These are phyloP conservation scores for Halcyon smyrnensis DNA, from an alignment of 2,797 vertebrate species.

Conservation along the genomic window DNA sequence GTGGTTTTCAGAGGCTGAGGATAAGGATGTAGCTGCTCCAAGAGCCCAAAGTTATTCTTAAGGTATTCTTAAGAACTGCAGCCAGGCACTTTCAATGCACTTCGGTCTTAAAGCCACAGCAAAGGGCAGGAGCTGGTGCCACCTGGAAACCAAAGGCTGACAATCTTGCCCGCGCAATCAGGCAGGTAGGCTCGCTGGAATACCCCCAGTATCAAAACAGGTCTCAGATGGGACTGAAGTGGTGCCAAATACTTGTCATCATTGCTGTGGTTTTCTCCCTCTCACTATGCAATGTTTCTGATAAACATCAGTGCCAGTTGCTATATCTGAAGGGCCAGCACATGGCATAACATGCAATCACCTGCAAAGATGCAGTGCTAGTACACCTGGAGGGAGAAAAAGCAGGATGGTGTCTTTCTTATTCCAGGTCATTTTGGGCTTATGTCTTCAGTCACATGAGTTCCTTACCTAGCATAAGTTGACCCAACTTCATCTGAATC, in stretches of 20 bases:
- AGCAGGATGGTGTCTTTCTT: background rate
- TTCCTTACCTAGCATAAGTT: background rate
- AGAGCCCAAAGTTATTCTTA: background rate
- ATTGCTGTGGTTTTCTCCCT: background rate
- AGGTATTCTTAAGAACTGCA: conserved; percentile 51
- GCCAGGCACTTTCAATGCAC: conserved; percentile 32
- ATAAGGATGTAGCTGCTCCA: conserved; percentile 54
- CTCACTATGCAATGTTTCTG: fast-evolving
- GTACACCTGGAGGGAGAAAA: background rate
- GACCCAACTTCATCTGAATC: background rate
- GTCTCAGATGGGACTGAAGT: background rate
- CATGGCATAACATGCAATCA: fast-evolving
- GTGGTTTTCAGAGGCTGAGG: conserved; percentile 52
- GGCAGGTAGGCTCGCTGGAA: background rate
- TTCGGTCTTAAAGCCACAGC: conserved; percentile 48
- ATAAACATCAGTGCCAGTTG: background rate
- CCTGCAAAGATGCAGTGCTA: background rate
- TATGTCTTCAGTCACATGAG: background rate
- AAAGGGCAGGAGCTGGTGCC: background rate
- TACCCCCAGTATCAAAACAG: background rate
- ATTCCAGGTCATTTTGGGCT: background rate
- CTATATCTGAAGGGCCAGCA: background rate
- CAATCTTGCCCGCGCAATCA: background rate
- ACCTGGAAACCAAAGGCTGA: conserved; percentile 18
- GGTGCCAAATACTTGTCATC: background rate